Evolutionary conservation across 1,140 invertebrate species (phyloP), one percentile per base, ranked within the genome.

Genomic region (Rhagoletis pomonella): DNA sequence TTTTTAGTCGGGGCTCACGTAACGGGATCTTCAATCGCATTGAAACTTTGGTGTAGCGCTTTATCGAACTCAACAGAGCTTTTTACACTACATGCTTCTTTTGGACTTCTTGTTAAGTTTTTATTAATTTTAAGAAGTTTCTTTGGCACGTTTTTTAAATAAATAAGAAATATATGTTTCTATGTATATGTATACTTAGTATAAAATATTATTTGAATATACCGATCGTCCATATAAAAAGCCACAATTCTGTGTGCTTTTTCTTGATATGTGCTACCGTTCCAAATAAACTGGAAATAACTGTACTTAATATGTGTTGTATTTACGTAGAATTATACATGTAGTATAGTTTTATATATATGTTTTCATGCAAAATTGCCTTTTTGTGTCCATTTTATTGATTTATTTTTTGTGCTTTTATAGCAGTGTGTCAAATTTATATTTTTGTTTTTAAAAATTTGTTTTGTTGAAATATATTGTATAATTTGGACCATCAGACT

Each of bases 401-500:
- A 19, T 50, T 19, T 50, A 29, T 29, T 29, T 29, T 81, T 2
- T 39, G 12, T 73, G 12, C 12, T 29, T 67, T 62, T 29, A 10
- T 67, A 14, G 29, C 47, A 17, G 6, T 12, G 3, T 81, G 6
- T 19, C n/a, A 50, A 81, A 81, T 12, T 81, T 19, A 29, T n/a
- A 81, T 67, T 9, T 4, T 67, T 19, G 29, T 29, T 67, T 67
- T 81, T 81, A 17, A 12, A 81, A 29, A 55, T 19, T 55, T 58
- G 3, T 81, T 58, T 55, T 7, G 50, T 81, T 81, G n/a, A 50
- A 81, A 81, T 55, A 55, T 29, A 29, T 29, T 29, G 29, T 29
- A 29, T 19, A 29, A 81, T 55, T 55, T 81, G 50, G 73, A 19
- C 42, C 47, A 55, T 77, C 73, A 81, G 73, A 81, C 73, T 81